Base-by-base conservation (phyloP, 2,888 invertebrate genomes). In the Esperia sulphurella region DNA sequence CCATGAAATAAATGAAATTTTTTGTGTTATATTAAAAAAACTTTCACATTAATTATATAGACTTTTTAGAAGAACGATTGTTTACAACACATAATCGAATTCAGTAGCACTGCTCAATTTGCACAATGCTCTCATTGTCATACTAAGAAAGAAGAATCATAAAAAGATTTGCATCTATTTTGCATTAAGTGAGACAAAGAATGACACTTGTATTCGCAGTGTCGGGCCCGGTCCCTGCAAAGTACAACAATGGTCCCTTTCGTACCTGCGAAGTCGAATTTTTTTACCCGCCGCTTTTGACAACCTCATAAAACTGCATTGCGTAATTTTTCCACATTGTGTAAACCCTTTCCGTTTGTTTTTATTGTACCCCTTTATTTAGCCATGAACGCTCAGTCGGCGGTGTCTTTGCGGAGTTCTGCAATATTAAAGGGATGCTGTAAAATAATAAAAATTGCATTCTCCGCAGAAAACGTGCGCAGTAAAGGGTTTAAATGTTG, bases 281-380 rank as follows among this genome's bases (percentile, higher is more conserved):
- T 84, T 82, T 78, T 69, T 53, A 41, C 51, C 46, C 53, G 54
- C 53, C 43, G 50, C 61, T 70, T 71, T 72, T 65, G 58, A 66
- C 65, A 62, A 57, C 52, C 48, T 72, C 79, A 63, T 86, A 85
- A 86, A 87, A 80, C 73, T 72, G 55, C 66, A 79, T 88, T 87
- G 89, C 89, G 83, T 86, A 89, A 87, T 83, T 84, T 82, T 87
- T 86, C 85, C 72, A 85, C 84, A 83, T 87, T 87, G 80, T 84
- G 66, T 74, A 79, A 87, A 89, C 88, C 88, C 89, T 88, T 89
- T 89, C 83, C 84, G 82, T 84, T 84, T 84, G 85, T 85, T 83
- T 87, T 86, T 85, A 84, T 81, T 78, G 61, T 75, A 78, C 72
- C 75, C 82, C 70, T 81, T 84, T 82, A 79, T 79, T 71, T 73